Base-by-base conservation (phyloP, 1,140 invertebrate genomes). In the Heliconius hermathena region DNA sequence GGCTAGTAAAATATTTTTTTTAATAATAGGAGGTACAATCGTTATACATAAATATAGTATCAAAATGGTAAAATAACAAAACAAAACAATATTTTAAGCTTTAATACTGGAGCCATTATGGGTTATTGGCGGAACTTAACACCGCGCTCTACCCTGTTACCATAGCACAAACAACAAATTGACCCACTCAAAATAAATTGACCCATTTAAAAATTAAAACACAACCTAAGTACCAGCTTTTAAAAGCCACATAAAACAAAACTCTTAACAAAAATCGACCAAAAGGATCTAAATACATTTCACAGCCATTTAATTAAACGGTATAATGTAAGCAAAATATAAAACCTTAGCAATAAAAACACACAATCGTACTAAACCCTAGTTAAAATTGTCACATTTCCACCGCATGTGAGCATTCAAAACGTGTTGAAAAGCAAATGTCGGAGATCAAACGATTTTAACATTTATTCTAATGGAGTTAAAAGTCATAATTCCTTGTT, bases 351-450 rank as follows among this genome's bases (percentile, higher is more conserved):
- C 60, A 66, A 66, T 66, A 26, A 66, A 29, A 66, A 66, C 60
- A 60, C 74, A 66, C 22, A 80, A 72, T 80, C 41, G 71, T 57
- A 70, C 66, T 73, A 76, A 66, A 74, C 41, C 73, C 60, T 66
- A 71, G 78, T 75, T 76, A 75, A 80, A 80, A 80, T 74, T 81
- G 80, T 77, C 76, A 81, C 79, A 74, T 81, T 77, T 81, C 36
- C 66, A 70, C 72, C 79, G 29, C 38, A 77, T 72, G 77, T 74
- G 72, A 77, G 72, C 52, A 66, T 76, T 74, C 72, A 33, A 81
- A 81, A 77, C 79, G 79, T 77, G 72, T 72, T 46, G 74, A 71
- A 81, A 77, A 33, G 60, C 57, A 71, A 81, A 77, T 52, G 60
- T 16, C 46, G 49, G 3, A 5, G 9, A 57, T 46, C 70, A 73